These are phyloP conservation scores for Myocastor coypus DNA, from an alignment of 2,113 vertebrate species.

Conservation along the genomic window DNA sequence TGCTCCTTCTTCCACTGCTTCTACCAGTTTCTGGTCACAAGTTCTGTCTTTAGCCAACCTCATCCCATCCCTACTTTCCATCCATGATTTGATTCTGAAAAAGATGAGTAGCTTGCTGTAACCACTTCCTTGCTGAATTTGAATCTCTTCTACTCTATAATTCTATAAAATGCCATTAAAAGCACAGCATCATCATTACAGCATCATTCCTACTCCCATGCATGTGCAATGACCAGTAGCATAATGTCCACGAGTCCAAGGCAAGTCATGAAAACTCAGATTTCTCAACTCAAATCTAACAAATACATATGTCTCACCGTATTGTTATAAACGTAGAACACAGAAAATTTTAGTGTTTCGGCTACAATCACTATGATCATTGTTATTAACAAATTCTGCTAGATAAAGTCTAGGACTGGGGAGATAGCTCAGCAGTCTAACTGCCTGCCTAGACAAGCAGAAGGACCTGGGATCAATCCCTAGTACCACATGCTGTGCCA, in stretches of 20 bases:
- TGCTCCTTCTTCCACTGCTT: neutral
- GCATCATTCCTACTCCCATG: neutral
- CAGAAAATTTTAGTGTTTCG: neutral
- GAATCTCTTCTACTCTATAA: neutral
- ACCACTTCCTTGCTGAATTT: neutral
- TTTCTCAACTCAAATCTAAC: neutral
- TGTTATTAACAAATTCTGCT: neutral
- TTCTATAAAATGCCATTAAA: neutral
- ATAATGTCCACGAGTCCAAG: neutral
- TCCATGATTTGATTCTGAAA: neutral
- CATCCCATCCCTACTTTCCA: neutral
- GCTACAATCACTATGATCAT: neutral
- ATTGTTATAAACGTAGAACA: neutral
- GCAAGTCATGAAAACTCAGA: neutral
- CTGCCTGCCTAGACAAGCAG: no score
- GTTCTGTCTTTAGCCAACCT: neutral
- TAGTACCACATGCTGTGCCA: no score
- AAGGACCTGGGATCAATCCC: no score
- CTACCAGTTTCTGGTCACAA: neutral
- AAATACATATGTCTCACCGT: neutral
- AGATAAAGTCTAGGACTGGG: neutral
- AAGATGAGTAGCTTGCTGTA: neutral
- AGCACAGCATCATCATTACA: neutral
- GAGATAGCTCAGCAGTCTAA: no score
- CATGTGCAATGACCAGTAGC: neutral